Evolutionary conservation across 2,888 invertebrate species (phyloP), one percentile per base, ranked within the genome.

Genomic region (Platypus cylindrus): DNA sequence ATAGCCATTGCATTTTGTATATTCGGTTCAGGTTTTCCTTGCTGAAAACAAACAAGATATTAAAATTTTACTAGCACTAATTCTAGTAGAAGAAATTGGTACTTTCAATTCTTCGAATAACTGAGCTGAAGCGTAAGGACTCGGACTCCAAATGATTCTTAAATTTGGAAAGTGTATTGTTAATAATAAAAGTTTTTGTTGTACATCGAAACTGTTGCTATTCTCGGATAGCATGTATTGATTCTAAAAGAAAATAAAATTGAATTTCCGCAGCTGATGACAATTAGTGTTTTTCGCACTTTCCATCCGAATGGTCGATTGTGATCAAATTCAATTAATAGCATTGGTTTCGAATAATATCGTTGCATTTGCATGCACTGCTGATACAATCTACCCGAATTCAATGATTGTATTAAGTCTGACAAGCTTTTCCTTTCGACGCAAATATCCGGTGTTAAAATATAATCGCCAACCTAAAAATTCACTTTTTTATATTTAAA

Each of bases 361-460:
- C 94, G 71, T 38, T 79, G 81, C 95, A 97, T 97, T 42, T 90
- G 80, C 24, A 85, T 80, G 45, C 90, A 87, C 62, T 99, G 98
- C 55, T 86, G 87, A 63, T 91, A 95, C 17, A 98, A 70, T 11
- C 98, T 76, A 1, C 98, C 98, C 26, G 84, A 87, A 61, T 90
- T 86, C 17, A 98, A 66, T 0, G 97, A 97, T 4, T 93, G 91
- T 50, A 95, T 90, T 46, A 98, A 67, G 70, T 98, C 97, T 4
- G 89, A 90, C 43, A 97, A 73, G 30, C 91, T 91, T 63, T 98
- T 98, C 32, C 98, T 71, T 64, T 99, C 98, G 12, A 98, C 83
- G 54, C 97, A 95, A 45, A 95, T 85, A 14, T 94, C 90, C 0
- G 94, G 90, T 0, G 95, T 90, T 11, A 99, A 66, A 54, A 98